phyloP scores from a whole-genome alignment of 2,797 vertebrate species.

The Crocidura indochinensis region DNA sequence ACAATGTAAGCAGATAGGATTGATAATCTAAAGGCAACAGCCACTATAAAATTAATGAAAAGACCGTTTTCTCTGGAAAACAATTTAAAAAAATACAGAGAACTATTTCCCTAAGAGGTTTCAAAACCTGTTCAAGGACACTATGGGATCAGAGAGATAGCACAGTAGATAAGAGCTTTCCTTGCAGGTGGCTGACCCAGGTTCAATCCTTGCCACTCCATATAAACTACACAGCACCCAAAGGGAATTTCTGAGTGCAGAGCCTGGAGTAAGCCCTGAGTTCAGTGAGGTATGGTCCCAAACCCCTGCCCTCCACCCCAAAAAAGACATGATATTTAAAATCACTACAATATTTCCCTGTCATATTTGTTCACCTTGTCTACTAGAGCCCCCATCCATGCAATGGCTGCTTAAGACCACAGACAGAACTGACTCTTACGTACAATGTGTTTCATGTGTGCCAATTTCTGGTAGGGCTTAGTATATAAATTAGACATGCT shows the following conservation, averaged over 20 bases:
- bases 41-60: no score
- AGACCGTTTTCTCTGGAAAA: neutral
- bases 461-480: neutral
- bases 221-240: no score
- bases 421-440: neutral
- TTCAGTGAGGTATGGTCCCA: no score
- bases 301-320: no score
- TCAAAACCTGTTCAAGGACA: constrained; percentile 1
- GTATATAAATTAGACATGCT: neutral
- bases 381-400: neutral
- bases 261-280: no score
- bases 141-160: no score
- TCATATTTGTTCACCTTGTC: neutral
- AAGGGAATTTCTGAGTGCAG: no score
- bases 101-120: neutral
- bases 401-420: neutral
- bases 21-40: neutral
- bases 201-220: no score
- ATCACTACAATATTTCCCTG: constrained; percentile 18
- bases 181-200: no score
- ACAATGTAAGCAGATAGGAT: neutral
- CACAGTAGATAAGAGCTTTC: no score
- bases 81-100: constrained; percentile 18
- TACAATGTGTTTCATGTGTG: no score
- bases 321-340: neutral